A percentile compares a stretch with the other conserved stretches of the same genome.
Conservation (phyloP, 2,888 invertebrate genomes). For the Idaea dimidiata region DNA sequence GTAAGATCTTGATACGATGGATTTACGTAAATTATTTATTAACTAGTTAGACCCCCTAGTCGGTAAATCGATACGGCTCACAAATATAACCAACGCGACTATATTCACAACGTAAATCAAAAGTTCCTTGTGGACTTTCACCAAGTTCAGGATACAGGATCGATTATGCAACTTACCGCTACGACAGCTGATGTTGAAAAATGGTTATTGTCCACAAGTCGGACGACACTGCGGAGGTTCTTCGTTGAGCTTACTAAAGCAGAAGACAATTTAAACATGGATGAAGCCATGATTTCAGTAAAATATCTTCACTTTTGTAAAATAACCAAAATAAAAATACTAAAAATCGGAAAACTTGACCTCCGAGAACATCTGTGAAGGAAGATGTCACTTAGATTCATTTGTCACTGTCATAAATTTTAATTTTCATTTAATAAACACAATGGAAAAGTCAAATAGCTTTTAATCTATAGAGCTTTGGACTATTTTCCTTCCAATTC, state of each 20-base stretch:
- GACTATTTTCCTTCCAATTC: no score
- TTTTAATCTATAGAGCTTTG: no score
- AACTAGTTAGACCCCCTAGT: neutral
- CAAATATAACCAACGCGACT: neutral
- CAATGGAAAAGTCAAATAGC: neutral
- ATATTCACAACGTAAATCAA: neutral
- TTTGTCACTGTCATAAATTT: neutral
- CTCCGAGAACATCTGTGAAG: neutral
- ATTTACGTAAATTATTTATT: neutral
- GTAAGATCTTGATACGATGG: neutral
- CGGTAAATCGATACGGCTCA: neutral
- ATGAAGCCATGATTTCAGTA: constrained; percentile 56
- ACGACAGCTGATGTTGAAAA: constrained; percentile 63
- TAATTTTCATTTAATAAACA: neutral
- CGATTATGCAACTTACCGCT: constrained; percentile 77
- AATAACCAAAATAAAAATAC: constrained; percentile 5
- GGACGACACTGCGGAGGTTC: constrained; percentile 55
- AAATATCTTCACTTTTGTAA: constrained; percentile 13
- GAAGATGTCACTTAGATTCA: neutral
- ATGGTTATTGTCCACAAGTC: constrained; percentile 53
- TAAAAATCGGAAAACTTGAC: constrained; percentile 11
- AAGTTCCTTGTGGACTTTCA: neutral
- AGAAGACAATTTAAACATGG: constrained; percentile 63
- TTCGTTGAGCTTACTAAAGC: constrained; percentile 51
- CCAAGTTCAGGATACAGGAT: neutral